phyloP scores from a whole-genome alignment of 2,797 vertebrate genomes.

The Molossus molossus region DNA sequence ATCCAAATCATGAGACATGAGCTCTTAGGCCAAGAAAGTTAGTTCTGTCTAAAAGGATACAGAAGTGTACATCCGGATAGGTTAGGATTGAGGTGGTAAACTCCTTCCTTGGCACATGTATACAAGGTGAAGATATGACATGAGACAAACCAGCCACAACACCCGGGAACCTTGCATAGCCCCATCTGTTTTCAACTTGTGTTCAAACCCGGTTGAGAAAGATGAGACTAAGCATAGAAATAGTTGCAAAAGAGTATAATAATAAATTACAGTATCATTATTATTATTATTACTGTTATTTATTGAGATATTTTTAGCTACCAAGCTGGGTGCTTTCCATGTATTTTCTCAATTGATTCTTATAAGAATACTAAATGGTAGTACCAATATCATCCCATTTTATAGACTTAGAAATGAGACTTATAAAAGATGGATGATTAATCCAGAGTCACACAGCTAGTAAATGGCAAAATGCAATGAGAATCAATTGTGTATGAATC shows the following conservation, averaged over 20 bases:
- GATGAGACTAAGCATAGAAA: constrained; percentile 5
- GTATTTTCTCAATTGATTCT: not conserved
- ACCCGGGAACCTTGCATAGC: not conserved
- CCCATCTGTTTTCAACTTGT: not conserved
- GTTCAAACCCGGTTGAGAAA: not conserved
- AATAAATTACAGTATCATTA: not conserved
- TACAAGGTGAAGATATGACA: not conserved
- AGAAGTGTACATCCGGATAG: not conserved
- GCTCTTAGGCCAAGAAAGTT: not conserved
- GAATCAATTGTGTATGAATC: not conserved
- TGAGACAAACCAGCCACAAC: not conserved
- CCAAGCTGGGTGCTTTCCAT: not conserved
- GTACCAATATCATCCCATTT: not conserved
- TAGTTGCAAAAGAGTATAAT: not conserved
- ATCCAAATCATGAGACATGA: not conserved
- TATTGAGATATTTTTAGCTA: not conserved
- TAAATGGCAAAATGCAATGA: not conserved
- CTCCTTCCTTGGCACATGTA: not conserved
- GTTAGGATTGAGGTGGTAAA: not conserved
- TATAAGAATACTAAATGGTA: not conserved
- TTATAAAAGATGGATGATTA: not conserved
- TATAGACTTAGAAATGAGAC: not conserved
- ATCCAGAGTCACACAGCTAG: not conserved
- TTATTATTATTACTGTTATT: not conserved
- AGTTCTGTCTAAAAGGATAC: constrained; percentile 1